Percentiles rank a stretch among this genome's conserved stretches.
Evolutionary conservation across 2,888 invertebrate species (phyloP).

Genomic region (Chirona hameri): DNA sequence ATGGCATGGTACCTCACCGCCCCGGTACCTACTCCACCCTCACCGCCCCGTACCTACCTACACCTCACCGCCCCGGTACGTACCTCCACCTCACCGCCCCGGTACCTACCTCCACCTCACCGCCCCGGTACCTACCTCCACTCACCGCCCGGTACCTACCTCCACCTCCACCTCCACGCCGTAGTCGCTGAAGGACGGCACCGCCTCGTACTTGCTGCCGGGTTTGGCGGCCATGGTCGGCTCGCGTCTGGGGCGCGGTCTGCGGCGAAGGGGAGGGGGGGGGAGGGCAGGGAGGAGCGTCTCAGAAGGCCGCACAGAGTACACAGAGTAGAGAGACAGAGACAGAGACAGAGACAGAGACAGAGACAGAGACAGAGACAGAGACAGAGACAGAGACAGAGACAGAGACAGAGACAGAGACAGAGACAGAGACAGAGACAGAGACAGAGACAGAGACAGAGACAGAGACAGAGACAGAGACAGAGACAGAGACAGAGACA

Average conservation of each 20-base stretch:
- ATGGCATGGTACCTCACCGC: too few species aligned
- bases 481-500: not conserved
- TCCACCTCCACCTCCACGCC: not conserved
- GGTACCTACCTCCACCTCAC: too few species aligned
- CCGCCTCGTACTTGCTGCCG: constrained; percentile 23
- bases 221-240: not conserved
- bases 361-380: not conserved
- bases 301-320: too few species aligned
- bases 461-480: not conserved
- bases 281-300: too few species aligned
- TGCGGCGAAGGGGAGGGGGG: not conserved
- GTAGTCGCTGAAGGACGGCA: constrained; percentile 10
- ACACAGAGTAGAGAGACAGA: not conserved
- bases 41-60: too few species aligned
- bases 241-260: not conserved
- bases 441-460: not conserved
- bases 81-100: too few species aligned
- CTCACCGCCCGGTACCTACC: not conserved
- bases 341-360: not conserved
- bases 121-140: too few species aligned
- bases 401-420: not conserved
- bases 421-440: not conserved
- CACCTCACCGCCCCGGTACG: too few species aligned
- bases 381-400: not conserved
- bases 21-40: too few species aligned